These are phyloP conservation scores for Prionchulus punctatus DNA, from an alignment of 2,888 invertebrate species.

Conservation along the genomic window DNA sequence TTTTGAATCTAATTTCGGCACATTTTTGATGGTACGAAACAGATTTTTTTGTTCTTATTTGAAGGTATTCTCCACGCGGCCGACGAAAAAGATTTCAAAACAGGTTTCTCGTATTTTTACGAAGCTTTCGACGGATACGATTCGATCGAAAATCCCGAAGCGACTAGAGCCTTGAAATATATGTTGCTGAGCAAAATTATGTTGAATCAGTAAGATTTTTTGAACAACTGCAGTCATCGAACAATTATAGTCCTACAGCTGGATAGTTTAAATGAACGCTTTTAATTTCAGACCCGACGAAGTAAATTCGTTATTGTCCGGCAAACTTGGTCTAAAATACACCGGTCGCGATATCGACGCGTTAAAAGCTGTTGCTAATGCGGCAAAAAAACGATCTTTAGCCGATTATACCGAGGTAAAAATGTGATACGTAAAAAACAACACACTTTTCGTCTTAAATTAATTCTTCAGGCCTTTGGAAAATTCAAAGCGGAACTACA, in stretches of 20 bases:
- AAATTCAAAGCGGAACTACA: conserved; percentile 72
- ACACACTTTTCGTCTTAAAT: too few relatives aligned
- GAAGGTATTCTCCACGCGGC: conserved; percentile 87
- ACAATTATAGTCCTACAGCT: background rate
- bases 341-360: conserved; percentile 88
- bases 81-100: conserved; percentile 99
- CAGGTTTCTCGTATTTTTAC: conserved; percentile 97
- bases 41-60: background rate
- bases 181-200: conserved; percentile 98
- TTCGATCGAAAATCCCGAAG: conserved; percentile 75
- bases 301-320: conserved; percentile 80
- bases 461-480: conserved; percentile 49
- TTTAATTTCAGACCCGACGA: conserved; percentile 65
- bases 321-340: conserved; percentile 90
- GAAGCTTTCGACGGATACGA: conserved; percentile 98
- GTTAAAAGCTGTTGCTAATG: conserved; percentile 88
- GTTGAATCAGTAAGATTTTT: conserved; percentile 50
- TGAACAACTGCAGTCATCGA: background rate
- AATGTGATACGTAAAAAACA: too few relatives aligned
- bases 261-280: background rate
- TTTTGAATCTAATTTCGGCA: background rate
- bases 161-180: conserved; percentile 87
- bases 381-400: conserved; percentile 85
- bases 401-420: conserved; percentile 68
- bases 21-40: background rate